Base-by-base conservation (phyloP, 2,113 vertebrate genomes). In the Phaetusa simplex region DNA sequence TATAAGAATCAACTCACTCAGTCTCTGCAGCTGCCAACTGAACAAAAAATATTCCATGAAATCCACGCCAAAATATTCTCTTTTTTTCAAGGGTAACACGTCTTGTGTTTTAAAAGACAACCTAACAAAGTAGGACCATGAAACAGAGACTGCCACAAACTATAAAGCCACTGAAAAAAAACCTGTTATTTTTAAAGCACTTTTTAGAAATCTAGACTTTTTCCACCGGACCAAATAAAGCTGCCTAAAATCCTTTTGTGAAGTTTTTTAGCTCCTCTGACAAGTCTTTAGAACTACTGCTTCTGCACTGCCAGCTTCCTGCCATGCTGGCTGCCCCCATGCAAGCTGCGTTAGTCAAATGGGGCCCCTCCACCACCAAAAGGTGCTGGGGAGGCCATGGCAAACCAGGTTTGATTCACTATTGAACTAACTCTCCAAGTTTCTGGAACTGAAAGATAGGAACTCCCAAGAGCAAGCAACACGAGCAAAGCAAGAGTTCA, bases 281-380 rank as follows among this genome's bases (percentile, higher is more conserved):
- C 32, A 83, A 64, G 66, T 4, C 52, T 42, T 38, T 1, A 47
- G 29, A 82, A 40, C 40, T 69, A n/a, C 17, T 69, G 23, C 34
- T 78, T 43, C 65, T 83, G 47, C 30, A 71, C 36, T 2, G 1
- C 3, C 49, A 83, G 36, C 14, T 42, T 36, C 16, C 1, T 3
- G 50, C 24, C 1, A 0, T 4, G 27, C 40, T 42, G 19, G 26
- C 1, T 79, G 56, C 55, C 34, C 73, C 50, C 22, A 17, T 0
- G 6, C 20, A 36, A 40, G 47, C 26, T 50, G 22, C 14, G 19
- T 26, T 13, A 11, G 6, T 22, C 30, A 14, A 34, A 27, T 0
- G 0, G 36, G 59, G 24, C 4, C 11, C 14, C 14, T 9, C 1
- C 14, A 27, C 36, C 45, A 85, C n/a, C 43, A 62, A 23, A 29